Evolutionary conservation across 2,888 invertebrate species (phyloP).

Genomic region (Ophioninae sp.): DNA sequence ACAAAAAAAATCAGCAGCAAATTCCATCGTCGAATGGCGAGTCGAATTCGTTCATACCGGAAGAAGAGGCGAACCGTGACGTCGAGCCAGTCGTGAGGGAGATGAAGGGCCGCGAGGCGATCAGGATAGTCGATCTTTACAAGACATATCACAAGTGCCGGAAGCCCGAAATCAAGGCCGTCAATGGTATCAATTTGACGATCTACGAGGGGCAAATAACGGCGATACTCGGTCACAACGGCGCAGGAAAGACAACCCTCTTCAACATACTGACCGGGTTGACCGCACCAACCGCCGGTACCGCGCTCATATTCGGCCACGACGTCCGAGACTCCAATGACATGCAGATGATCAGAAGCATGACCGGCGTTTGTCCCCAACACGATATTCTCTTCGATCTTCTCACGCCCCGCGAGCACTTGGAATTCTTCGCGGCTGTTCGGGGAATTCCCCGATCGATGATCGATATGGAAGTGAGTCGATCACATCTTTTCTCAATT

Average conservation of each 20-base stretch:
- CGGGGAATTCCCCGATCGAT: constrained; percentile 83
- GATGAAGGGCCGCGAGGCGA: constrained; percentile 88
- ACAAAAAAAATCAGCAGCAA: constrained; percentile 54
- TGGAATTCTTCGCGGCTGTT: constrained; percentile 91
- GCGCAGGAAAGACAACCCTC: constrained; percentile 93
- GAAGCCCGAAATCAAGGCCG: constrained; percentile 87
- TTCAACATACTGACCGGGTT: constrained; percentile 93
- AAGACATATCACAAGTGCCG: constrained; percentile 88
- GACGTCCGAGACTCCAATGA: constrained; percentile 90
- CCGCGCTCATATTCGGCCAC: constrained; percentile 89
- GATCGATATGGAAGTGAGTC: constrained; percentile 76
- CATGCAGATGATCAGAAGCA: constrained; percentile 89
- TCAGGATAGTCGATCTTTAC: constrained; percentile 87
- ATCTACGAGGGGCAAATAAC: constrained; percentile 94
- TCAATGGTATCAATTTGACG: constrained; percentile 90
- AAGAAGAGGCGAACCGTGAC: constrained; percentile 84
- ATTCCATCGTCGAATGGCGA: constrained; percentile 78
- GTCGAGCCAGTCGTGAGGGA: constrained; percentile 88
- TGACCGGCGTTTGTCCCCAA: constrained; percentile 94
- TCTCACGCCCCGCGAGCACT: constrained; percentile 90
- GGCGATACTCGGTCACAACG: constrained; percentile 92
- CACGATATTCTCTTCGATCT: constrained; percentile 92
- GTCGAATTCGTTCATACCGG: constrained; percentile 80
- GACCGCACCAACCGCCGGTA: constrained; percentile 88
- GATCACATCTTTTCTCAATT: not conserved